These are phyloP conservation scores for Pollenia griseotomentosa DNA, from an alignment of 2,888 invertebrate genomes.

Conservation along the genomic window DNA sequence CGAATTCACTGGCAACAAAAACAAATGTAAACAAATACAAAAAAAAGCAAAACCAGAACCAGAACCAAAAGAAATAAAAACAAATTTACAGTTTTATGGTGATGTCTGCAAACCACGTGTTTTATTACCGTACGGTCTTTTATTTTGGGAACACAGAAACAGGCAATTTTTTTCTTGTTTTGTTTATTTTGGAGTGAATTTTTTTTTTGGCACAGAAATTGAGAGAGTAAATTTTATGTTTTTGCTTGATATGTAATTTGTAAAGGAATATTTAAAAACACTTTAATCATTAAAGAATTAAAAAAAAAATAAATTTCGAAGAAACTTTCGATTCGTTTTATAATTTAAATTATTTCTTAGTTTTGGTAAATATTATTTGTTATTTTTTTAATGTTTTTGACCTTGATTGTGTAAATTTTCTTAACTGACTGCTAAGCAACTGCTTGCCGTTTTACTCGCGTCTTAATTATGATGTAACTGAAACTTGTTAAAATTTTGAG, in stretches of 20 bases:
- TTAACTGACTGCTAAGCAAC: background rate
- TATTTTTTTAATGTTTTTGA: background rate
- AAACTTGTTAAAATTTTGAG: slow-evolving; percentile 24
- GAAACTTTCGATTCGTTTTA: background rate
- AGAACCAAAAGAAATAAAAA: background rate
- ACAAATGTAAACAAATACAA: slow-evolving; percentile 59
- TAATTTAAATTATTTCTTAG: background rate
- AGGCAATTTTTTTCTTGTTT: slow-evolving; percentile 4
- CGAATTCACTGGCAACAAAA: slow-evolving; percentile 10
- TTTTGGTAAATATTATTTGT: background rate
- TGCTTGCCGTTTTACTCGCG: background rate
- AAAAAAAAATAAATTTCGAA: background rate
- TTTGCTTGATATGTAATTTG: background rate
- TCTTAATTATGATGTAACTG: slow-evolving; percentile 62
- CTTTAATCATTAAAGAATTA: background rate
- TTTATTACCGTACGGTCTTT: slow-evolving; percentile 30
- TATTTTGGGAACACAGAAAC: slow-evolving; percentile 13
- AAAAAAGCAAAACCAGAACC: background rate
- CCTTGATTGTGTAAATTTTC: background rate
- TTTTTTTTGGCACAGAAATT: background rate
- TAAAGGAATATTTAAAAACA: background rate
- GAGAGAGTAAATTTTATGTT: background rate
- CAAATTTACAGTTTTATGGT: slow-evolving; percentile 28
- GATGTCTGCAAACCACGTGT: slow-evolving; percentile 71
- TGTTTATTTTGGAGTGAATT: slow-evolving; percentile 56